Conservation (phyloP, 64 coral and sea anemone species). For the Cladopsammia gracilis region DNA sequence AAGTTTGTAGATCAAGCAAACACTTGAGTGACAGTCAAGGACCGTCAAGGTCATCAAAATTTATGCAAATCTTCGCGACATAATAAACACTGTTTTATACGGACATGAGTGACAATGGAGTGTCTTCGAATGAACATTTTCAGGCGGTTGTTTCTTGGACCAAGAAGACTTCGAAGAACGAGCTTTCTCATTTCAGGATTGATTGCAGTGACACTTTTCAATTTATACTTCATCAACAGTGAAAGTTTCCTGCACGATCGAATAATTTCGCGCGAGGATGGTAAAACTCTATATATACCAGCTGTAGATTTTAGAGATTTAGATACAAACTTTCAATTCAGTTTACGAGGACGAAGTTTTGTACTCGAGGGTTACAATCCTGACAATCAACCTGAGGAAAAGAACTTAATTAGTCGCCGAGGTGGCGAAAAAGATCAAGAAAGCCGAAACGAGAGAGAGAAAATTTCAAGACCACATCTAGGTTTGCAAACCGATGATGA, state of each 20-base stretch:
- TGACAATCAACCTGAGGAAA: neutral
- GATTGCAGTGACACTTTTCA: neutral
- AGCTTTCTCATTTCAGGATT: neutral
- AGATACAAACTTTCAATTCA: neutral
- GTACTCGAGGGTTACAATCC: too few species aligned
- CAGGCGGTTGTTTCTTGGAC: neutral
- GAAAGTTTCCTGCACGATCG: neutral
- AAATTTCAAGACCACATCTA: neutral
- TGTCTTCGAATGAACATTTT: neutral
- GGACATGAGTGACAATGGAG: neutral
- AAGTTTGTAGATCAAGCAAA: neutral
- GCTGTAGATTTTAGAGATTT: neutral
- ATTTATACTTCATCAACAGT: neutral
- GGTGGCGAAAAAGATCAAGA: neutral
- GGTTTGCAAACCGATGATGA: neutral
- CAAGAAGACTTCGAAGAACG: neutral
- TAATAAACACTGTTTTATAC: neutral
- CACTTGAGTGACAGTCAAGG: neutral
- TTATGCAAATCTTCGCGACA: neutral
- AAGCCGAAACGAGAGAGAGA: neutral
- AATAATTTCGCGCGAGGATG: neutral
- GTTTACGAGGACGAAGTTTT: neutral
- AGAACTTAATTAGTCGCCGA: neutral
- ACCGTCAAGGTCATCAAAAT: neutral
- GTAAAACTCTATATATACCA: too few species aligned